Evolutionary conservation across 2,888 invertebrate genomes (phyloP).

Genomic region (Microctonus brassicae): DNA sequence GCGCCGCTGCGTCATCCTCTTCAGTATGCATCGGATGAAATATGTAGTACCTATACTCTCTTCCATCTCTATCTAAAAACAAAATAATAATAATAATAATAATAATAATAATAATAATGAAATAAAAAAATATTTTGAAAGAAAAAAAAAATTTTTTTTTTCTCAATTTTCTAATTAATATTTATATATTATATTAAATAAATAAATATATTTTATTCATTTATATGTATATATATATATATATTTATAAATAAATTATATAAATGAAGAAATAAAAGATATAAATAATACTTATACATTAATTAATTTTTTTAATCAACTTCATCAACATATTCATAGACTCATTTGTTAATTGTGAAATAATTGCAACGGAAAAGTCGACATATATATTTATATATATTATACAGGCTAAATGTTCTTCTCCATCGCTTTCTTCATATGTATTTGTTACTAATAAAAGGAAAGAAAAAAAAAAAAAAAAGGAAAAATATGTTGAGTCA

Average conservation of each 20-base stretch:
- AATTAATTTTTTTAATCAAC: neutral
- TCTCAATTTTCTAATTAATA: too few species aligned
- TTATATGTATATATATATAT: too few species aligned
- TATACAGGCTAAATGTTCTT: neutral
- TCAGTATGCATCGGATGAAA: constrained; percentile 22
- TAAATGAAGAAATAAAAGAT: too few species aligned
- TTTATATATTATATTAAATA: too few species aligned
- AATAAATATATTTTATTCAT: too few species aligned
- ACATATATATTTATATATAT: constrained; percentile 1
- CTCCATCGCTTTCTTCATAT: constrained; percentile 24
- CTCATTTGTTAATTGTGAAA: neutral
- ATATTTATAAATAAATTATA: too few species aligned
- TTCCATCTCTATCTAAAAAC: neutral
- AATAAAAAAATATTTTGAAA: too few species aligned
- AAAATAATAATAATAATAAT: neutral
- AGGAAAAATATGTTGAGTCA: constrained; percentile 18
- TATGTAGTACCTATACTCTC: neutral
- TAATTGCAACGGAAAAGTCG: constrained; percentile 9
- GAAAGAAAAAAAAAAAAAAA: constrained; percentile 35
- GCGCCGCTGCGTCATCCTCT: constrained; percentile 26
- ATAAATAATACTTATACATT: too few species aligned
- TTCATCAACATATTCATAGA: neutral
- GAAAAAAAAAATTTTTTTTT: too few species aligned
- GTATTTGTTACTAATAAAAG: constrained; percentile 23
- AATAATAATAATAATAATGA: too few species aligned